Percentiles rank a stretch among this genome's conserved stretches.
phyloP scores from a whole-genome alignment of 2,888 invertebrate species.

The Horisme vitalbata region DNA sequence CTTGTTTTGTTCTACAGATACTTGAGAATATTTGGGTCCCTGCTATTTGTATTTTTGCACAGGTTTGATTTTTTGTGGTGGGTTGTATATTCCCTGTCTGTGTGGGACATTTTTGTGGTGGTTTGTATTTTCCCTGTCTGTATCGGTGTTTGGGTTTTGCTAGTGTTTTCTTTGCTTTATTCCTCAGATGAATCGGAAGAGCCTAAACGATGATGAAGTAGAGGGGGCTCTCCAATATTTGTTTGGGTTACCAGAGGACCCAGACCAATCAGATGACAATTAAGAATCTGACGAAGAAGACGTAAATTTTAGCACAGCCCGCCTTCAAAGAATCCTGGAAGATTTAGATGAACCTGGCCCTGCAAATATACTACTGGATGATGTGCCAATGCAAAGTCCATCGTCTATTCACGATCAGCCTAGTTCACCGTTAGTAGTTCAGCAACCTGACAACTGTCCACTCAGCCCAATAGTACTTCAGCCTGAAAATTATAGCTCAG shows the following conservation, averaged over 20 bases:
- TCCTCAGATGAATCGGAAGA: too few species aligned
- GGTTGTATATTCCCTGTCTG: slow-evolving; percentile 17
- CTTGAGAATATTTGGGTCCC: too few species aligned
- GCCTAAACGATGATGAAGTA: too few species aligned
- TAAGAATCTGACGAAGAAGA: slow-evolving; percentile 22
- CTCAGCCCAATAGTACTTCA: slow-evolving; percentile 3
- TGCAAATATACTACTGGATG: slow-evolving; percentile 16
- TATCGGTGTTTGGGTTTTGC: slow-evolving; percentile 17
- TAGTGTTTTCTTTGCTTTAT: too few species aligned
- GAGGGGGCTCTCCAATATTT: slow-evolving; percentile 23
- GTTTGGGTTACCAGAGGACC: slow-evolving; percentile 26
- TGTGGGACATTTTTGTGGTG: slow-evolving; percentile 7
- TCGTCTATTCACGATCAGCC: slow-evolving; percentile 20
- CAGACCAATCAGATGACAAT: slow-evolving; percentile 23
- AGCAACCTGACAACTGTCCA: slow-evolving; percentile 15
- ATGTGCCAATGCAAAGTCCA: slow-evolving; percentile 18
- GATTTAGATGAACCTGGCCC: slow-evolving; percentile 19
- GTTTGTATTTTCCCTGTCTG: slow-evolving; percentile 4
- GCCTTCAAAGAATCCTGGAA: slow-evolving; percentile 21
- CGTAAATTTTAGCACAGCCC: slow-evolving; percentile 14
- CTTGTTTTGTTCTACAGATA: too few species aligned
- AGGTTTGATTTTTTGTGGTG: slow-evolving; percentile 12
- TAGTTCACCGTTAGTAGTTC: slow-evolving; percentile 14
- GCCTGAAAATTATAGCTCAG: too few species aligned
- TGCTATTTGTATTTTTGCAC: too few species aligned